Evolutionary conservation across 2,888 invertebrate genomes (phyloP).

Genomic region (Scrobipalpa atriplicella): DNA sequence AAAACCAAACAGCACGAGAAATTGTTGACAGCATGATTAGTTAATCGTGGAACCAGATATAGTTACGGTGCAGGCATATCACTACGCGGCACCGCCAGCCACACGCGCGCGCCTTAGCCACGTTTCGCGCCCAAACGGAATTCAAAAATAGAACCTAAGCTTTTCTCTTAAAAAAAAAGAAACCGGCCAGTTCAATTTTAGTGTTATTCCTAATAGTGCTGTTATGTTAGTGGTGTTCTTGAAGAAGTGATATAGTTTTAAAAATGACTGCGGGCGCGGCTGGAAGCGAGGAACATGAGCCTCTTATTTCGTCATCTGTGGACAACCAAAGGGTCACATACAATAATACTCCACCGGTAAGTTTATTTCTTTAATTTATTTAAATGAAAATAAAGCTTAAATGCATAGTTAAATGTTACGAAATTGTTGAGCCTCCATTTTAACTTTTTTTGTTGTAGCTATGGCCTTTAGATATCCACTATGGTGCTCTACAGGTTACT

Average conservation of each 20-base stretch:
- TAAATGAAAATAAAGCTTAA: too few relatives aligned
- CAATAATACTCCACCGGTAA: slow-evolving; percentile 68
- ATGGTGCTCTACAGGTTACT: too few relatives aligned
- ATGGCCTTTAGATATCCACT: too few relatives aligned
- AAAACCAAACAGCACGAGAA: not conserved
- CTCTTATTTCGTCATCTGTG: slow-evolving; percentile 72
- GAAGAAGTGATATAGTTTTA: not conserved
- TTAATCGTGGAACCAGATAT: slow-evolving; percentile 26
- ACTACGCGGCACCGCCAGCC: slow-evolving; percentile 36
- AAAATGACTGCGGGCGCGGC: slow-evolving; percentile 66
- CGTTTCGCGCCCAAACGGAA: slow-evolving; percentile 49
- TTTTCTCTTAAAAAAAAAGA: slow-evolving; percentile 8
- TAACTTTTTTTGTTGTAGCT: too few relatives aligned
- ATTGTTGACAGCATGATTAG: slow-evolving; percentile 32
- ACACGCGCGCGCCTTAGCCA: slow-evolving; percentile 38
- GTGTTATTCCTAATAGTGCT: slow-evolving; percentile 24
- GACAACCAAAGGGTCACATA: slow-evolving; percentile 72
- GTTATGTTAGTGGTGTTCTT: slow-evolving; percentile 14
- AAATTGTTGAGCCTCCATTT: too few relatives aligned
- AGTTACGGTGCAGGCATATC: slow-evolving; percentile 36
- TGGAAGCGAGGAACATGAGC: slow-evolving; percentile 77
- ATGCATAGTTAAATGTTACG: too few relatives aligned
- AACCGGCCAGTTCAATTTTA: slow-evolving; percentile 1
- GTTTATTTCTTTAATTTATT: too few relatives aligned
- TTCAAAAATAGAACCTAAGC: slow-evolving; percentile 31